Base-by-base conservation (phyloP, 2,113 vertebrate species). In the Cynocephalus volans region DNA sequence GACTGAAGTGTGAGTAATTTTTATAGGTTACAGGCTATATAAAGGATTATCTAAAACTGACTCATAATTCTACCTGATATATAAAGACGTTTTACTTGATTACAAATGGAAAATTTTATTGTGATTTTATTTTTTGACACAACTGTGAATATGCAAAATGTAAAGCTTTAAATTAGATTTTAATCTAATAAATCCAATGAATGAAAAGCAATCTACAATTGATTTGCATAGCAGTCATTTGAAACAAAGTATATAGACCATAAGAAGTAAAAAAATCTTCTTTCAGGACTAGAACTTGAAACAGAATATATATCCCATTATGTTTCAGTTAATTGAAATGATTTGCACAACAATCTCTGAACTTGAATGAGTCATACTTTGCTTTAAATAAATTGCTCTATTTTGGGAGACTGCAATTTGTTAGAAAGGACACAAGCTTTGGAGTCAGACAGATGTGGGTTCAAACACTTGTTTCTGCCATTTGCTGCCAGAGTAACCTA, bases 91-190 rank as follows among this genome's bases (percentile, higher is more conserved):
- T 92, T 94, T 92, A 67, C n/a, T 95, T 95, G 52, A 50, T 73
- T 81, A 50, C 8, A 90, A 45, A 19, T 94, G 92, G 14, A 93
- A 92, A 67, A 18, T 81, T 96, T 87, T 96, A 80, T 84, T 95
- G 50, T 93, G 23, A 41, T 87, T 85, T 96, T 36, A 65, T 89
- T 93, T 95, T 96, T 90, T 83, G 45, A 52, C n/a, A 36, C 21
- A 24, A 54, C 21, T 85, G 41, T 96, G 33, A 92, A 85, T 67
- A 3, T 97, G 26, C 28, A 95, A 93, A 94, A 67, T 79, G 2
- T 80, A 81, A 93, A 87, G 6, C 1, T 92, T 92, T 96, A 77
- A 88, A 89, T 91, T 90, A 79, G 21, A 67, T 88, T 92, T 82
- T 77, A 85, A 79, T 91, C 21, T 85, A 91, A 54, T 96, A 77